These are phyloP conservation scores for Oreochromis mossambicus DNA, from an alignment of 2,797 vertebrate genomes.

Conservation along the genomic window DNA sequence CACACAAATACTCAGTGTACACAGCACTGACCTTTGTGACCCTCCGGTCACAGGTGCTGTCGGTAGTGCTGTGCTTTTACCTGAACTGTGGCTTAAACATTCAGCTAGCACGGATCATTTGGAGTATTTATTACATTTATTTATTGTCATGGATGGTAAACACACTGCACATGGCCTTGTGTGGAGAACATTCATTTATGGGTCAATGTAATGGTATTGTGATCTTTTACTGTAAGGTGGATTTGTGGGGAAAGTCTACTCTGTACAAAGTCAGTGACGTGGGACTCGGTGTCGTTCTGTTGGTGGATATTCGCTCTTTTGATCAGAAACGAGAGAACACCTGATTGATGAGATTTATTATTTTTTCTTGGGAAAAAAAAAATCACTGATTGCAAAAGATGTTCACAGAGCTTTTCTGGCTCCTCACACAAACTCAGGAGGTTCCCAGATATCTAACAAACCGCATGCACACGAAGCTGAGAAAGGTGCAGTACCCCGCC, in stretches of 20 bases:
- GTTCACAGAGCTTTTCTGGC: conserved; percentile 19
- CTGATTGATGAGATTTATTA: conserved; percentile 23
- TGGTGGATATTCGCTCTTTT: neutral
- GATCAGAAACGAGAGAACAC: neutral
- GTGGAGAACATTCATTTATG: conserved; percentile 38
- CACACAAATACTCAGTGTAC: conserved; percentile 1
- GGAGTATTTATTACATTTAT: conserved; percentile 71
- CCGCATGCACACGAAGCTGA: conserved; percentile 31
- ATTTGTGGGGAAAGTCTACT: neutral
- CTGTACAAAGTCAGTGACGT: neutral
- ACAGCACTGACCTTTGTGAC: conserved; percentile 24
- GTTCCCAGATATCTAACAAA: conserved; percentile 50
- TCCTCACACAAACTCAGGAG: neutral
- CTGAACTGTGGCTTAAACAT: conserved; percentile 27
- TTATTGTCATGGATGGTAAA: conserved; percentile 55
- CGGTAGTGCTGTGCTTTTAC: conserved; percentile 42
- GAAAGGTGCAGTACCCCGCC: conserved; percentile 44
- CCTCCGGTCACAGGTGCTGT: conserved; percentile 54
- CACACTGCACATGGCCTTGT: neutral
- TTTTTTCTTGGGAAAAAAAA: neutral
- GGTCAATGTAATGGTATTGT: neutral
- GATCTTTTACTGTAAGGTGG: neutral
- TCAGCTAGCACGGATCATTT: conserved; percentile 27
- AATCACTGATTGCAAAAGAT: neutral
- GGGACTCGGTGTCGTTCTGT: neutral